A percentile compares a stretch with the other conserved stretches of the same genome.
phyloP scores from a whole-genome alignment of 1,140 invertebrate genomes.

The Aphelenchoides avenae region DNA sequence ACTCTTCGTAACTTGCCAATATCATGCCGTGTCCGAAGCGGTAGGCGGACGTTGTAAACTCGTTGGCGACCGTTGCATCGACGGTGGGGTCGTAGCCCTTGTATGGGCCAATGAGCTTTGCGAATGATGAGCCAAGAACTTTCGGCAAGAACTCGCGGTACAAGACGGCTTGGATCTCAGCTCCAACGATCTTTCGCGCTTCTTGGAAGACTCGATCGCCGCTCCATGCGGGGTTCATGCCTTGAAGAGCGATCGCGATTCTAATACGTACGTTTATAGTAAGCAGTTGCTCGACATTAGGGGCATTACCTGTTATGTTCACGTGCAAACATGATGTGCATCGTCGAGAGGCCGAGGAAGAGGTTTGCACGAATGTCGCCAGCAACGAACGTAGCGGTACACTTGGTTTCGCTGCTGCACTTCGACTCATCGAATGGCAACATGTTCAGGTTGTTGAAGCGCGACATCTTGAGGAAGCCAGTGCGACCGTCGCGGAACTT shows the following conservation, averaged over 20 bases:
- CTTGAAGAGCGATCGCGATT: conserved; percentile 38
- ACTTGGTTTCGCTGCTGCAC: conserved; percentile 39
- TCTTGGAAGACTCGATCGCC: conserved; percentile 61
- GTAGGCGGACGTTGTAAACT: conserved; percentile 68
- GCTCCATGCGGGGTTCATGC: conserved; percentile 43
- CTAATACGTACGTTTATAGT: conserved; percentile 13
- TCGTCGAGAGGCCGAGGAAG: conserved; percentile 54
- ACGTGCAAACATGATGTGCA: conserved; percentile 57
- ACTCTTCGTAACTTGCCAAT: conserved; percentile 20
- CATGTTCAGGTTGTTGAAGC: conserved; percentile 54
- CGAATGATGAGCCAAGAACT: conserved; percentile 44
- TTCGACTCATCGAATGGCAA: conserved; percentile 55
- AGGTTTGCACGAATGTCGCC: conserved; percentile 58
- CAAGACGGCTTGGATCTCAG: conserved; percentile 55
- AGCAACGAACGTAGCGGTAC: conserved; percentile 54
- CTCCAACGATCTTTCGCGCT: conserved; percentile 64
- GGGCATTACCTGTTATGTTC: conserved; percentile 52
- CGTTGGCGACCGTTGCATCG: conserved; percentile 67
- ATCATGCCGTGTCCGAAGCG: conserved; percentile 68
- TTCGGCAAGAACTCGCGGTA: conserved; percentile 54
- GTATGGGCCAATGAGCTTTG: conserved; percentile 62
- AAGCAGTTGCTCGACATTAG: neutral
- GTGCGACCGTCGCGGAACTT: conserved; percentile 58
- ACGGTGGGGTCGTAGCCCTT: conserved; percentile 65
- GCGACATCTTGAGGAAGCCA: conserved; percentile 54